phyloP scores from a whole-genome alignment of 2,888 invertebrate genomes.

The Nephrocerus scutellatus region DNA sequence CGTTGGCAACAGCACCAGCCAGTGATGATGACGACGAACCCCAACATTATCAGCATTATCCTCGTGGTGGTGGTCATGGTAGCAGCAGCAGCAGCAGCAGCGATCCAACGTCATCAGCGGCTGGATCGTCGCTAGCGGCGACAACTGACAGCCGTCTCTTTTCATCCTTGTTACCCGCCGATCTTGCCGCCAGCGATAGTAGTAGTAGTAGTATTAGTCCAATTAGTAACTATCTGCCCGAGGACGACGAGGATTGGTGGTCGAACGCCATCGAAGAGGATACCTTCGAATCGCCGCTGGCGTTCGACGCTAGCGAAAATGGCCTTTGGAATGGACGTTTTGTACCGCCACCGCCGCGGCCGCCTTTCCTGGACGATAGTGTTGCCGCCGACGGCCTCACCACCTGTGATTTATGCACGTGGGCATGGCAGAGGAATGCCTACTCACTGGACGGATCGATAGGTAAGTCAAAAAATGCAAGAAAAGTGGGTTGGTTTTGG shows the following conservation, averaged over 20 bases:
- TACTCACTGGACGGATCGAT: constrained; percentile 55
- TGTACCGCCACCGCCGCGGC: constrained; percentile 62
- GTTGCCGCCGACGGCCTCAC: constrained; percentile 61
- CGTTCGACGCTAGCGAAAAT: constrained; percentile 47
- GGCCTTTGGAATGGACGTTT: constrained; percentile 51
- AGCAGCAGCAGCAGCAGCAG: constrained; percentile 16
- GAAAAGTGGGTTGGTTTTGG: constrained; percentile 6
- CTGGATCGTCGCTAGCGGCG: constrained; percentile 14
- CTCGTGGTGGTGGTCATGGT: not conserved
- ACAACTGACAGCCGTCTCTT: not conserved
- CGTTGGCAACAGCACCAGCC: constrained; percentile 29
- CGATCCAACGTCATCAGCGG: constrained; percentile 25
- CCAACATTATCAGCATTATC: constrained; percentile 10
- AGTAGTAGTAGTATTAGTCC: constrained; percentile 23
- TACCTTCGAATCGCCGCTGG: constrained; percentile 47
- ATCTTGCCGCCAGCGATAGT: constrained; percentile 12
- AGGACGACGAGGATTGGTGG: constrained; percentile 45
- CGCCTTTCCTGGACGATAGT: constrained; percentile 58
- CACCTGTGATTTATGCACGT: constrained; percentile 66
- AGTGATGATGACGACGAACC: constrained; percentile 18
- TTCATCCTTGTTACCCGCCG: constrained; percentile 11
- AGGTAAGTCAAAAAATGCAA: too few relatives aligned
- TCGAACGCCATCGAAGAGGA: constrained; percentile 48
- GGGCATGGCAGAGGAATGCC: constrained; percentile 61
- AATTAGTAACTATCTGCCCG: constrained; percentile 30